phyloP scores from a whole-genome alignment of 2,113 vertebrate species.

The Pteruthius melanotis region DNA sequence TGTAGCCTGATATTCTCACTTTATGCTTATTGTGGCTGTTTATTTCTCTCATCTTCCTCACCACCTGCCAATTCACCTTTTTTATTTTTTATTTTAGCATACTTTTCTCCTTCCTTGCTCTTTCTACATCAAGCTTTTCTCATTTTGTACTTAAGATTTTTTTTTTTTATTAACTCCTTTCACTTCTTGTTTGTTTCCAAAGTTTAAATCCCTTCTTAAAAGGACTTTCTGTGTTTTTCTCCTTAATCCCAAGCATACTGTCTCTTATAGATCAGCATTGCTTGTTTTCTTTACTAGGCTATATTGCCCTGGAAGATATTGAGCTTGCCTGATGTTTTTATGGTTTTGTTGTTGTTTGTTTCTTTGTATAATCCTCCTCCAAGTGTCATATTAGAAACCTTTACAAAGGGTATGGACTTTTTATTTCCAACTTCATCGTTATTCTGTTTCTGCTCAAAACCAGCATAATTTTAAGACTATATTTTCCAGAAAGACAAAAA shows the following conservation, averaged over 20 bases:
- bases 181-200: not conserved
- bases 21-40: not conserved
- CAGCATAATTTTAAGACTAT: not conserved
- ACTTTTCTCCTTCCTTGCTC: not conserved
- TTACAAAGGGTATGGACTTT: not conserved
- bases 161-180: slow-evolving; percentile 2
- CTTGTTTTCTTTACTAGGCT: not conserved
- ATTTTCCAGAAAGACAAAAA: not conserved
- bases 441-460: not conserved
- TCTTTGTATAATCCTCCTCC: not conserved
- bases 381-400: not conserved
- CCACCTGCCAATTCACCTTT: not conserved
- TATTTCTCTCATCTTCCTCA: not conserved
- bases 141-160: not conserved
- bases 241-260: not conserved
- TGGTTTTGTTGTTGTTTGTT: not conserved
- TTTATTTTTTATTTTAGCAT: not conserved
- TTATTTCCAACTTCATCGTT: not conserved
- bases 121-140: not conserved
- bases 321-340: not conserved
- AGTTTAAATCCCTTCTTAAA: not conserved
- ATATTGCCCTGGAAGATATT: not conserved
- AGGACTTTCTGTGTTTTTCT: not conserved
- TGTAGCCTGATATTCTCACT: not conserved
- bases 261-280: not conserved